These are phyloP conservation scores for Drosophila nannoptera DNA, from an alignment of 1,140 invertebrate genomes.

Conservation along the genomic window DNA sequence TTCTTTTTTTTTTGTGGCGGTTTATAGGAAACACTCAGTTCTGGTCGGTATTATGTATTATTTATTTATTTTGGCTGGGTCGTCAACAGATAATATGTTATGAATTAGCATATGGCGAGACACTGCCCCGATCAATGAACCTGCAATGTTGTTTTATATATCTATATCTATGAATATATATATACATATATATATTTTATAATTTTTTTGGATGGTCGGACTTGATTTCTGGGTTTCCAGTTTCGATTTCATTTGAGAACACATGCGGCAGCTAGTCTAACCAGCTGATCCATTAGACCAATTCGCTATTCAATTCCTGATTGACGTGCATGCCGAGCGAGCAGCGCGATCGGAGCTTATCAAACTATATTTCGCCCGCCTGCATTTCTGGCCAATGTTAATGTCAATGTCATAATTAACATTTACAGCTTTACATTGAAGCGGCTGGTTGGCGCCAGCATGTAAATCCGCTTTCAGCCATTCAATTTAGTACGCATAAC, in stretches of 20 bases:
- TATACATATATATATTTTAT: too few species aligned
- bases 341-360: neutral
- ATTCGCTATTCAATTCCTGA: conserved; percentile 11
- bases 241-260: conserved; percentile 50
- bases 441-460: conserved; percentile 26
- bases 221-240: conserved; percentile 47
- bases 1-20: conserved; percentile 29
- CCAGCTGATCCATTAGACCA: too few species aligned
- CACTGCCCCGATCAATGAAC: conserved; percentile 62
- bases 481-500: conserved; percentile 33
- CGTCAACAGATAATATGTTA: conserved; percentile 47
- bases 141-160: conserved; percentile 6
- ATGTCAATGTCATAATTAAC: conserved; percentile 50
- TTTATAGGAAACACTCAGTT: conserved; percentile 27
- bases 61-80: conserved; percentile 58
- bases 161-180: too few species aligned
- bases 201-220: conserved; percentile 40
- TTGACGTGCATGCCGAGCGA: neutral
- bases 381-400: conserved; percentile 66
- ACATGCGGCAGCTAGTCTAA: conserved; percentile 30
- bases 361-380: conserved; percentile 21
- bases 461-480: conserved; percentile 64
- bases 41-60: conserved; percentile 55
- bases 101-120: conserved; percentile 57
- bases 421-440: conserved; percentile 56